Base-by-base conservation (phyloP, 2,888 invertebrate species). In the Sarcophaga subvicina region DNA sequence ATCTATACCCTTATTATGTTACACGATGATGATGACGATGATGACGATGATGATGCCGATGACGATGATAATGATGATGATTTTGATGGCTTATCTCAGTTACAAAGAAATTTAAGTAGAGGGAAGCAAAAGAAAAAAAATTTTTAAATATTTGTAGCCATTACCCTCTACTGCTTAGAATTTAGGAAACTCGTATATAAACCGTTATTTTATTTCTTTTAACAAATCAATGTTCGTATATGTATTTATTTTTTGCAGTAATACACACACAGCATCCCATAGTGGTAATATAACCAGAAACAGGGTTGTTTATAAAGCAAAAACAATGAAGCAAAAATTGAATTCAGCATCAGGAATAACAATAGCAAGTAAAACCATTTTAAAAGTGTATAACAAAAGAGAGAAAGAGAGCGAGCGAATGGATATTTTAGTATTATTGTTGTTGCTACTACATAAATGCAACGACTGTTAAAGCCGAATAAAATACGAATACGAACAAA, bases 1-100 rank as follows among this genome's bases (percentile, higher is more conserved):
- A 81, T 84, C 83, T 87, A 81, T 87, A 87, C 79, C 71, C 71
- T 70, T 66, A 81, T 77, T 79, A 67, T 75, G 73, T 78, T 84
- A 75, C 78, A 81, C 37, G 37, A 37, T 37, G 37, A 37, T 37
- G 37, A 37, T 2, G 37, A 37, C 10, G 37, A 37, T 6, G 37
- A 37, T 37, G 37, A 1, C 37, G 37, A 37, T 37, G 37, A 37
- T 2, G 37, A 37, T 37, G 37, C n/a, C n/a, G 37, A 37, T 37
- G 37, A 1, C 37, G 37, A 37, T 37, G 37, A 37, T 2, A 10
- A 37, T 10, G 1, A 37, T 10, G 8, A 8, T 37, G 37, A 37
- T 37, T 0, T 10, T 73, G 70, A 73, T 59, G 64, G 73, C 80
- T 73, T 75, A 59, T 75, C 75, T 79, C 67, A 76, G 76, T n/a